These are phyloP conservation scores for Phyllotreta striolata DNA, from an alignment of 2,888 invertebrate genomes.

Conservation along the genomic window DNA sequence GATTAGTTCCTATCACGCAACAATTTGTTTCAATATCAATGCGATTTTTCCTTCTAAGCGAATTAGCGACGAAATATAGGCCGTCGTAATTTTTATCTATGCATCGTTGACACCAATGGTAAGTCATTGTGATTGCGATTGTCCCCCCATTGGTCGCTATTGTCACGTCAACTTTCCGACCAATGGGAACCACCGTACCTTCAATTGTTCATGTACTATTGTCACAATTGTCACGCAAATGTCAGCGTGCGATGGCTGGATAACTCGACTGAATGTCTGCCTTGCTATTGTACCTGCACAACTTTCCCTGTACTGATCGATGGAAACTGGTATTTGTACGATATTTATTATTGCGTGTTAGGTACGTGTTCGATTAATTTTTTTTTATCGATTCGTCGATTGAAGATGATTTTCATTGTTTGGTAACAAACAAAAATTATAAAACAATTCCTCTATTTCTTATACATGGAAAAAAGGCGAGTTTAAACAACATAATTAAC, in stretches of 20 bases:
- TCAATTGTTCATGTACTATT: constrained; percentile 56
- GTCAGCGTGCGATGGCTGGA: constrained; percentile 41
- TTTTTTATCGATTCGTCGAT: too few species aligned
- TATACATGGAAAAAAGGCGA: too few species aligned
- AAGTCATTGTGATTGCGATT: constrained; percentile 39
- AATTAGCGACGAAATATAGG: constrained; percentile 20
- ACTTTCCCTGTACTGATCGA: constrained; percentile 10
- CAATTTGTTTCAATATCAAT: constrained; percentile 15
- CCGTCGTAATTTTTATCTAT: constrained; percentile 36
- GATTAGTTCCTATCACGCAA: constrained; percentile 34
- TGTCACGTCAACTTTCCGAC: constrained; percentile 54
- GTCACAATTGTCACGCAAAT: constrained; percentile 57
- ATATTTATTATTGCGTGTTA: constrained; percentile 10
- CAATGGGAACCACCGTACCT: constrained; percentile 49
- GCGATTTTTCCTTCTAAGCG: too few species aligned
- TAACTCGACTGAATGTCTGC: not conserved
- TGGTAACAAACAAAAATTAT: too few species aligned
- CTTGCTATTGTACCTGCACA: not conserved
- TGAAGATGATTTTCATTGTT: too few species aligned
- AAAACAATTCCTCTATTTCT: too few species aligned
- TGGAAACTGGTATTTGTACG: constrained; percentile 11
- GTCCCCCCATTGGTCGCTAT: constrained; percentile 55
- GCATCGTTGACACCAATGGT: constrained; percentile 40
- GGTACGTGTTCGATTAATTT: too few species aligned
- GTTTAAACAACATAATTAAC: too few species aligned